phyloP scores from a whole-genome alignment of 2,113 vertebrate species.

The Laticauda colubrina region DNA sequence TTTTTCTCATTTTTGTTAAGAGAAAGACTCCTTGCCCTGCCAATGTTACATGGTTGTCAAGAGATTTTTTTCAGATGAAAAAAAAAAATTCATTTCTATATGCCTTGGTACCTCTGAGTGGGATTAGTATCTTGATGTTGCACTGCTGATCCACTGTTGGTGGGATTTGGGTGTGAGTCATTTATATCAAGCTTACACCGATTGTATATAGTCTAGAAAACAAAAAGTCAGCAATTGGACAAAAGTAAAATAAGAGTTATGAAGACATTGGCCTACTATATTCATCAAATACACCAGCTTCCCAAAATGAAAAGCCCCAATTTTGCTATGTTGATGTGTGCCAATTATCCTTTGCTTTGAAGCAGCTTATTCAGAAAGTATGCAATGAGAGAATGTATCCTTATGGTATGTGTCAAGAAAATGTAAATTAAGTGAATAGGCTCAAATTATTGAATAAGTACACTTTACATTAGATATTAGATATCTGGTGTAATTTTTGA shows the following conservation, averaged over 20 bases:
- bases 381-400: background rate
- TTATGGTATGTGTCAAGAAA: background rate
- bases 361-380: background rate
- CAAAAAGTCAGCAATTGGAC: slow-evolving; percentile 29
- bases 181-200: slow-evolving; percentile 78
- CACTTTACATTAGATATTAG: background rate
- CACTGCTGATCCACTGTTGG: slow-evolving; percentile 39
- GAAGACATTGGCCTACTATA: background rate
- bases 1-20: background rate
- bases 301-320: background rate
- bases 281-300: background rate
- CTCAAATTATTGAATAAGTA: background rate
- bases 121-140: slow-evolving; percentile 25
- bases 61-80: background rate
- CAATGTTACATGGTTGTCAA: background rate
- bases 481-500: background rate
- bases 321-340: background rate
- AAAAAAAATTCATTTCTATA: background rate
- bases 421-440: background rate
- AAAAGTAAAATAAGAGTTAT: slow-evolving; percentile 12
- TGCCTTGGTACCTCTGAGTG: slow-evolving; percentile 62
- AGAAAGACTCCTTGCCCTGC: rapidly evolving
- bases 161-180: slow-evolving; percentile 16
- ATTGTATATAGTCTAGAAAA: slow-evolving; percentile 87
- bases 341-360: background rate